phyloP scores from a whole-genome alignment of 1,140 invertebrate genomes.

The Hirudo medicinalis region DNA sequence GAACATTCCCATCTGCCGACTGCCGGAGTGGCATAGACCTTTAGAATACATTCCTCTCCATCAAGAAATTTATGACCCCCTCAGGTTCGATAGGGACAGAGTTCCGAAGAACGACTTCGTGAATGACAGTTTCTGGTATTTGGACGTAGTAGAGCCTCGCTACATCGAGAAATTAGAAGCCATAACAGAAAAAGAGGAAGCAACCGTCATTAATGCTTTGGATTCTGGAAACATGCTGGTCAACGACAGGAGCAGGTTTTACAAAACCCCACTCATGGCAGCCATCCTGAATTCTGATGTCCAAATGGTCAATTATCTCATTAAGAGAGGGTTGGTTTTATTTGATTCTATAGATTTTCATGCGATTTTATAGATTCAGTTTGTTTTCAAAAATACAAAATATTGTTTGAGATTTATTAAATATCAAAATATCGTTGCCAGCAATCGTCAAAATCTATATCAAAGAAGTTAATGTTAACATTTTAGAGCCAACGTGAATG shows the following conservation, averaged over 20 bases:
- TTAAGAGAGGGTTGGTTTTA: constrained; percentile 36
- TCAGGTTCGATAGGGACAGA: constrained; percentile 38
- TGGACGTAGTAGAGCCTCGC: constrained; percentile 36
- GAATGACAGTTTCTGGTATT: constrained; percentile 41
- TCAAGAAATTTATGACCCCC: constrained; percentile 38
- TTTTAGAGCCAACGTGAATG: constrained; percentile 68
- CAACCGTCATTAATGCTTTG: constrained; percentile 36
- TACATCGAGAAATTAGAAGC: constrained; percentile 40
- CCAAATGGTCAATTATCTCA: constrained; percentile 36
- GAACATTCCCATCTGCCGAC: constrained; percentile 38
- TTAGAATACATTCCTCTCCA: constrained; percentile 35
- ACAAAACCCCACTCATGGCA: constrained; percentile 42
- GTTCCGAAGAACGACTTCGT: constrained; percentile 38
- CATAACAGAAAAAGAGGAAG: constrained; percentile 34
- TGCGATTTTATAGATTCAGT: not conserved
- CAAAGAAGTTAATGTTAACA: too few species aligned
- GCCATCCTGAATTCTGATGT: constrained; percentile 35
- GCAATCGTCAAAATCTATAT: too few species aligned
- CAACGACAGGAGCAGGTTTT: constrained; percentile 36
- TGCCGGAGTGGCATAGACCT: constrained; percentile 35
- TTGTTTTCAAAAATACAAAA: not conserved
- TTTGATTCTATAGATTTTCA: not conserved
- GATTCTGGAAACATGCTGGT: constrained; percentile 27
- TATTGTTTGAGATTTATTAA: too few species aligned
- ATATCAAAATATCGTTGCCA: too few species aligned